Percentiles rank a stretch among this genome's conserved stretches.
Evolutionary conservation across 2,113 vertebrate species (phyloP).

Genomic region (Pollimyrus isidori): DNA sequence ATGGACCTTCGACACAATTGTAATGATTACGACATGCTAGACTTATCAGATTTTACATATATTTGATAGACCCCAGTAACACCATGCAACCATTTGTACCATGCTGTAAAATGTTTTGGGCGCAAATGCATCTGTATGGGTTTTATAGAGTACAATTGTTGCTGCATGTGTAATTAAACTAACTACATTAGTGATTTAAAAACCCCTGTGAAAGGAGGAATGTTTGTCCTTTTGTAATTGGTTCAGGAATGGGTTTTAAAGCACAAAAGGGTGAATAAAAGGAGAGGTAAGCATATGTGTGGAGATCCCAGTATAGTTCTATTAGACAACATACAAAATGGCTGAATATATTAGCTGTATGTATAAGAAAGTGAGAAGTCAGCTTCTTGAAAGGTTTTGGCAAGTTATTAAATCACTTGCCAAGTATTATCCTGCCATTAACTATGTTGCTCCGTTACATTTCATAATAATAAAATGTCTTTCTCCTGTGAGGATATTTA

Average conservation of each 20-base stretch:
- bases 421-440: background rate
- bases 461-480: background rate
- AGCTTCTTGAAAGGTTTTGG: conserved; percentile 1
- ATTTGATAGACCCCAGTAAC: background rate
- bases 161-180: background rate
- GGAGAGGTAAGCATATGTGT: background rate
- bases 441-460: background rate
- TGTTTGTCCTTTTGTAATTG: background rate
- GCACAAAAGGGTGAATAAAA: background rate
- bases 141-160: background rate
- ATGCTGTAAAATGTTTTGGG: background rate
- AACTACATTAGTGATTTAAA: background rate
- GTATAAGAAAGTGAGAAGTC: background rate
- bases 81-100: background rate
- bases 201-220: background rate
- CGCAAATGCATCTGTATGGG: background rate
- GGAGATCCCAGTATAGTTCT: background rate
- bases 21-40: background rate
- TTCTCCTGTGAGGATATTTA: background rate
- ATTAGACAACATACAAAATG: background rate
- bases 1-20: background rate
- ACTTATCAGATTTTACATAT: background rate
- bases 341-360: background rate
- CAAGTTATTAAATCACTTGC: background rate
- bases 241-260: background rate